Base-by-base conservation (phyloP, 2,113 vertebrate species). In the Piaya cayana region DNA sequence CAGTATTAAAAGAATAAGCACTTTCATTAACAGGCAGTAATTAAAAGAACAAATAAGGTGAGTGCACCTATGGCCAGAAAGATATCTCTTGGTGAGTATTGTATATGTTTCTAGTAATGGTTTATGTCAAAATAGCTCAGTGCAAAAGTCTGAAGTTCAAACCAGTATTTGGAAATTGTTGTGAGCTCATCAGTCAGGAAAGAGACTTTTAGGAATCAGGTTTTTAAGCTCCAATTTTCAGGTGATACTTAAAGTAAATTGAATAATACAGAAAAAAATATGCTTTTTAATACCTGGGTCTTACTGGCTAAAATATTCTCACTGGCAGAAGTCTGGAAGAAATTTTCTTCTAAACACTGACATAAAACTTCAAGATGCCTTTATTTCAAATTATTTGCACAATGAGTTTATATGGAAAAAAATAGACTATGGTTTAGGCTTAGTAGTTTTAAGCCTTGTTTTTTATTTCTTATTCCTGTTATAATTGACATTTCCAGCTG, bases 361-460 rank as follows among this genome's bases (percentile, higher is more conserved):
- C 93, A 23, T 77, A 93, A 93, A 93, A 96, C 86, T 86, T 96
- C 60, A 93, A 88, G 85, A 88, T 88, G 79, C n/a, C 50, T 88
- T 47, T 70, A 90, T 70, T 93, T 37, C 52, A 86, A 86, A 95
- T 92, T 80, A 90, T 76, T 92, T 84, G 52, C 53, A 95, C 74
- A 95, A 87, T 82, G 92, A 87, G 32, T 87, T 96, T 92, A 91
- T 75, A 43, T 77, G 56, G 34, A 71, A 65, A 71, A 65, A 95
- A 91, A 95, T 92, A 94, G 92, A 91, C 68, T 68, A 81, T 89
- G 27, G 39, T 78, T 92, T 87, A 70, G 12, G 47, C 84, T 95
- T 91, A 89, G 60, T 84, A 78, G 58, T 87, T 94, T 62, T 77
- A 91, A 55, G 55, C 89, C 47, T 18, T 83, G 58, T 8, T 34